phyloP scores from a whole-genome alignment of 2,888 invertebrate genomes.

The Bellardia bayeri region DNA sequence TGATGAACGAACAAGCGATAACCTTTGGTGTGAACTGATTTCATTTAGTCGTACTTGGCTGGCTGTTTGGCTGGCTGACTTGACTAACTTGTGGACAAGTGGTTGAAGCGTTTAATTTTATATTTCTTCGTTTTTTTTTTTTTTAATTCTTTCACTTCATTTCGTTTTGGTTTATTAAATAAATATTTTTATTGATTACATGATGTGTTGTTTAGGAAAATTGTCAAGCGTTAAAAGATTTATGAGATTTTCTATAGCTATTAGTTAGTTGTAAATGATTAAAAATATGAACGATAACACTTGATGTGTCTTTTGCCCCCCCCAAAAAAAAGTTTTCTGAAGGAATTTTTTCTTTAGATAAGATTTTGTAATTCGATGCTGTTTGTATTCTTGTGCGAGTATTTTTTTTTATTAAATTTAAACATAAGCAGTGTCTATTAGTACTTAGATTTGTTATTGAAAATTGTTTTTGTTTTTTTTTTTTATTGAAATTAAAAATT shows the following conservation, averaged over 20 bases:
- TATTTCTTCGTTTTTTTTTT: slow-evolving; percentile 9
- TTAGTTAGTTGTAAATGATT: slow-evolving; percentile 34
- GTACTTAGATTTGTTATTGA: slow-evolving; percentile 48
- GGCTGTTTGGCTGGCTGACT: neutral
- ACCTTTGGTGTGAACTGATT: slow-evolving; percentile 72
- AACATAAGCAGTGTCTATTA: slow-evolving; percentile 59
- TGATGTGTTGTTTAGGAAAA: slow-evolving; percentile 31
- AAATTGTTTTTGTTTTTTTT: slow-evolving; percentile 61
- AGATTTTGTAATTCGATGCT: slow-evolving; percentile 61
- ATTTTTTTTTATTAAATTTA: slow-evolving; percentile 17
- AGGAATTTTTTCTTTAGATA: slow-evolving; percentile 37
- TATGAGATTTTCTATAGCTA: slow-evolving; percentile 51
- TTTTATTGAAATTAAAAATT: neutral
- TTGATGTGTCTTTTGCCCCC: slow-evolving; percentile 23
- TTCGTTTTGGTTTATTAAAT: slow-evolving; percentile 48
- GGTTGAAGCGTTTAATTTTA: slow-evolving; percentile 51
- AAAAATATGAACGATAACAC: slow-evolving; percentile 54
- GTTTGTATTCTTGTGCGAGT: neutral
- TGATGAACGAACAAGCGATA: slow-evolving; percentile 73
- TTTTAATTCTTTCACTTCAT: slow-evolving; percentile 36
- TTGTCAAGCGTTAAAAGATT: slow-evolving; percentile 70
- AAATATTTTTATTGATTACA: slow-evolving; percentile 56
- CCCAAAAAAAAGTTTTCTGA: neutral
- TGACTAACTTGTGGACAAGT: slow-evolving; percentile 33
- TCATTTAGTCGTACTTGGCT: slow-evolving; percentile 18